Base-by-base conservation (phyloP, 2,888 invertebrate species). In the Crossocerus cetratus region DNA sequence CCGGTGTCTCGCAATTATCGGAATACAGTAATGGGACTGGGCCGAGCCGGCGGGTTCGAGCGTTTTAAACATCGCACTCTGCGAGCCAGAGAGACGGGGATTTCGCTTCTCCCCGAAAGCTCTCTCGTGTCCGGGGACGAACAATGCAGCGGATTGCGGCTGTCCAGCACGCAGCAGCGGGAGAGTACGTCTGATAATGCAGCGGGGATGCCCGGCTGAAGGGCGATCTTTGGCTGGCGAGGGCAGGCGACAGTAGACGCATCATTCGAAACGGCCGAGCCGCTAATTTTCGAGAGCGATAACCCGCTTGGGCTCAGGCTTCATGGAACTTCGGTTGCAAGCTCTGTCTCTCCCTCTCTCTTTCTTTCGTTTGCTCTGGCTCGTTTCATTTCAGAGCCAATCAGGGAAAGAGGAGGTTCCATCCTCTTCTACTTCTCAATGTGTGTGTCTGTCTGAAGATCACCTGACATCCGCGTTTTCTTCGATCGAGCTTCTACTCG, bases 221-320 rank as follows among this genome's bases (percentile, higher is more conserved):
- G 49, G 16, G 16, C 3, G 62, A 56, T 65, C 68, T 65, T 64
- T 21, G 57, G 18, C 23, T 62, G 23, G 14, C 55, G n/a, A 49
- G 49, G 13, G 32, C 32, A 56, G 58, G 67, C 60, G 65, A 56
- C 67, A 63, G 32, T 32, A 32, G 32, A 32, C 44, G 45, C 43
- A 68, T 58, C 70, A 79, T 77, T 71, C 72, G 62, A 72, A 75
- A 77, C 77, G 78, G 61, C n/a, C 69, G 61, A 16, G 49, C 16
- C 16, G 69, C 67, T 78, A 80, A 80, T 78, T 81, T 76, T 81
- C 72, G 72, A 74, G 74, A 74, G 65, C 78, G 81, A 75, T 80
- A 78, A 81, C 72, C 65, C 32, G 68, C 65, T 72, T 44, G 70
- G 63, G 62, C 22, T 21, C 57, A 32, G 66, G 57, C 53, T 65